Evolutionary conservation across 2,797 vertebrate species (phyloP).

Genomic region (Apodemus agrarius): DNA sequence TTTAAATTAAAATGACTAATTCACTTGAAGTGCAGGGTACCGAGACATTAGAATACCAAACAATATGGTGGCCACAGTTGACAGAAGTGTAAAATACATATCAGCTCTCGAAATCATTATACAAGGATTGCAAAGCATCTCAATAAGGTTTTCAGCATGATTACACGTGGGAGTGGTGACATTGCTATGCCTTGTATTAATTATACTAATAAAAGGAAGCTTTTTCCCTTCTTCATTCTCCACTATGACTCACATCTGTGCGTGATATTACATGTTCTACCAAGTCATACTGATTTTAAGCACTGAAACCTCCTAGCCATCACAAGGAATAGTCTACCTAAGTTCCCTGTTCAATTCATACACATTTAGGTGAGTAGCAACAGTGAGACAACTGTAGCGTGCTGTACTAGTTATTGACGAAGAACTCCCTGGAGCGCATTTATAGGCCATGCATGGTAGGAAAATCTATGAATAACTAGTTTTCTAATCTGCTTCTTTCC

Average conservation of each 20-base stretch:
- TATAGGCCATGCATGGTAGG: not conserved
- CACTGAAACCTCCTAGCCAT: not conserved
- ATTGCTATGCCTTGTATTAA: not conserved
- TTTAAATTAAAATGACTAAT: not conserved
- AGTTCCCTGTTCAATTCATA: not conserved
- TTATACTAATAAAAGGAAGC: slow-evolving; percentile 34
- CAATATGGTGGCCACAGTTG: not conserved
- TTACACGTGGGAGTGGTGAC: not conserved
- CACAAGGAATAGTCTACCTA: not conserved
- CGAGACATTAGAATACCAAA: slow-evolving; percentile 3
- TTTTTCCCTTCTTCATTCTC: not conserved
- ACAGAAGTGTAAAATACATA: not conserved
- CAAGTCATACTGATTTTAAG: not conserved
- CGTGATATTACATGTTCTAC: not conserved
- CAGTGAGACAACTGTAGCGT: not conserved
- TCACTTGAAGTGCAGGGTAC: not conserved
- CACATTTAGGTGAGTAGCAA: not conserved
- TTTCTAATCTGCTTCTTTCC: not conserved
- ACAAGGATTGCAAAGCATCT: not conserved
- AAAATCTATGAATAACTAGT: not conserved
- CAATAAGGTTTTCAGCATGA: not conserved
- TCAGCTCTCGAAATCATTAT: not conserved
- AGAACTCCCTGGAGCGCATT: not conserved
- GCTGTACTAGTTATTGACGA: not conserved
- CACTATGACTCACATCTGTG: not conserved